phyloP scores from a whole-genome alignment of 2,797 vertebrate genomes.

The Melanotaenia pygmaea region DNA sequence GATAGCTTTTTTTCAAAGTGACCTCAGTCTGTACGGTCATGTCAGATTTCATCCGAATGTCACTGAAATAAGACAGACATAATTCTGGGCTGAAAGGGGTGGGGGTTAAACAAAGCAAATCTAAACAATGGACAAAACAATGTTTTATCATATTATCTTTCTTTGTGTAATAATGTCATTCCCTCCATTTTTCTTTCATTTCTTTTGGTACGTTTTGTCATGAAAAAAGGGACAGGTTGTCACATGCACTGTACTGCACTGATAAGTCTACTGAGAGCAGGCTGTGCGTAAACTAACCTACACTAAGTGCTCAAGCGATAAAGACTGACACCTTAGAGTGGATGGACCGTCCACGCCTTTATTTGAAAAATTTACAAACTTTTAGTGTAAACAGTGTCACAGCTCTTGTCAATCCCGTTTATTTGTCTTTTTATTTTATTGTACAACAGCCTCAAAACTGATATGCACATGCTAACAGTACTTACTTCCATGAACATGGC shows the following conservation, averaged over 20 bases:
- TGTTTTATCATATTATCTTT: too few species aligned
- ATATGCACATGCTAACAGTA: too few species aligned
- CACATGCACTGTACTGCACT: slow-evolving; percentile 71
- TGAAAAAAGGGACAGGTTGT: slow-evolving; percentile 71
- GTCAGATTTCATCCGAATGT: too few species aligned
- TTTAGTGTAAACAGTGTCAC: slow-evolving; percentile 62
- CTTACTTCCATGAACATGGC: too few species aligned
- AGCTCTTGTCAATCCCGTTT: slow-evolving; percentile 57
- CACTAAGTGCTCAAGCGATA: slow-evolving; percentile 63
- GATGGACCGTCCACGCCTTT: slow-evolving; percentile 61
- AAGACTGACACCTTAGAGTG: slow-evolving; percentile 58
- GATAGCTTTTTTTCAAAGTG: too few species aligned
- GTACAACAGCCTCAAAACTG: too few species aligned
- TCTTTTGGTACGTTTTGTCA: slow-evolving; percentile 42
- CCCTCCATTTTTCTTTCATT: slow-evolving; percentile 38
- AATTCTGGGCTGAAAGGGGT: too few species aligned
- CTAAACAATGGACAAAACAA: too few species aligned
- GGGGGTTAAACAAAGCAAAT: too few species aligned
- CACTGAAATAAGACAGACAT: too few species aligned
- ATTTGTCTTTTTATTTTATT: slow-evolving; percentile 57
- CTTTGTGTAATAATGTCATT: slow-evolving; percentile 72
- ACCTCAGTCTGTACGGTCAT: too few species aligned
- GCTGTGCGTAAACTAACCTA: slow-evolving; percentile 55
- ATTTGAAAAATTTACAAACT: slow-evolving; percentile 77
- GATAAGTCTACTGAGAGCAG: slow-evolving; percentile 66